Evolutionary conservation across 2,797 vertebrate species (phyloP).

Genomic region (Acanthurus lineatus): DNA sequence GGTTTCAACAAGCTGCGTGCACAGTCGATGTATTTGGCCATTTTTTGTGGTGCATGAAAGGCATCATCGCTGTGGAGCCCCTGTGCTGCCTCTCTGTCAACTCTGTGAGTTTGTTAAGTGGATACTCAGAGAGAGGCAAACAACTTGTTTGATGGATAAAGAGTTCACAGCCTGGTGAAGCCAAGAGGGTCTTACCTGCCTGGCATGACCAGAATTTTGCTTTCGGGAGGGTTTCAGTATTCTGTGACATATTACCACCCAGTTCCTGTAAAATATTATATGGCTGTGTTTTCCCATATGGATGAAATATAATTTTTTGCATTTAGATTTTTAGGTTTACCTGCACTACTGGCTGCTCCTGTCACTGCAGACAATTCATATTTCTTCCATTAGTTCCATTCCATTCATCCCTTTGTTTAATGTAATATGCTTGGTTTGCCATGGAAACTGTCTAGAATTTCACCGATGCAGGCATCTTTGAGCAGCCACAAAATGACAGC

Average conservation of each 20-base stretch:
- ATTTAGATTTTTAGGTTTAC: background rate
- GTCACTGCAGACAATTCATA: background rate
- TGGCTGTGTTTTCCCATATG: background rate
- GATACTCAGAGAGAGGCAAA: slow-evolving; percentile 44
- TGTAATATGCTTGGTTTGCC: slow-evolving; percentile 9
- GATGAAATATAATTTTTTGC: background rate
- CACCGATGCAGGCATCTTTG: background rate
- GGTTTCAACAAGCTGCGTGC: too few relatives aligned
- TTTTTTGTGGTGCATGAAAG: slow-evolving; percentile 28
- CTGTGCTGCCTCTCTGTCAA: slow-evolving; percentile 29
- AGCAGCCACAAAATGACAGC: slow-evolving; percentile 27
- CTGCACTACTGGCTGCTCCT: slow-evolving; percentile 14
- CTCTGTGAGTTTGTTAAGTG: slow-evolving; percentile 51
- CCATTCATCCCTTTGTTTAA: background rate
- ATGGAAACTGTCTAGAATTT: slow-evolving; percentile 32
- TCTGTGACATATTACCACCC: background rate
- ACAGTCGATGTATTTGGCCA: background rate
- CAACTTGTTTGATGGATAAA: slow-evolving; percentile 38
- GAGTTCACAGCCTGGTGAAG: slow-evolving; percentile 36
- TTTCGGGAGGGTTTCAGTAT: too few relatives aligned
- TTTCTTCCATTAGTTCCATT: background rate
- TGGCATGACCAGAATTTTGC: background rate
- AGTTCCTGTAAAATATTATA: background rate
- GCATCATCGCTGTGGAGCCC: slow-evolving; percentile 12
- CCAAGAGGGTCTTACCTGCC: slow-evolving; percentile 21